phyloP scores from a whole-genome alignment of 2,113 vertebrate species.

The Nesoenas mayeri region DNA sequence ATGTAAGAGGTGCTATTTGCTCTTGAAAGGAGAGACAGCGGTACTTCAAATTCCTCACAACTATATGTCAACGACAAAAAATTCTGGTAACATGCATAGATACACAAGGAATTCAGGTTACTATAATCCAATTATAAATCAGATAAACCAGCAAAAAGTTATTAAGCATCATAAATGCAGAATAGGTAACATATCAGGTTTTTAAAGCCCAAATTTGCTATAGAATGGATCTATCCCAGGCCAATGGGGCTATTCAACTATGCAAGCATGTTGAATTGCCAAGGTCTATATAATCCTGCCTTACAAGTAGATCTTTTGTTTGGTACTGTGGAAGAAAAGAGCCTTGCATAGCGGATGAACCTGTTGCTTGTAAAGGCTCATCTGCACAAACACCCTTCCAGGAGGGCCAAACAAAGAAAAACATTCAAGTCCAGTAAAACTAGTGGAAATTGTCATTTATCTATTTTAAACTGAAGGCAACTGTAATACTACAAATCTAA shows the following conservation, averaged over 20 bases:
- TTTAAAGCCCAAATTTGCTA: neutral
- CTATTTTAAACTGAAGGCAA: neutral
- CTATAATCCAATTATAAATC: neutral
- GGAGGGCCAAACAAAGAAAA: neutral
- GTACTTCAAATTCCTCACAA: neutral
- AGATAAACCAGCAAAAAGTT: neutral
- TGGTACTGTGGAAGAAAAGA: too few species aligned
- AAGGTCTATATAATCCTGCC: neutral
- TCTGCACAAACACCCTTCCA: neutral
- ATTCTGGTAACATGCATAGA: neutral
- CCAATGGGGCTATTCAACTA: neutral
- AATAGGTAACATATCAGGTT: neutral
- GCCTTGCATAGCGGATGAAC: too few species aligned
- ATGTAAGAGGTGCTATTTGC: neutral
- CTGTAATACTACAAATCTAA: neutral
- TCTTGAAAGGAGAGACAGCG: neutral
- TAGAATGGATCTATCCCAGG: neutral
- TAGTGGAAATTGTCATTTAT: neutral
- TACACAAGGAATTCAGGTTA: neutral
- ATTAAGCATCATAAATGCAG: neutral
- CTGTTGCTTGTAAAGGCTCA: neutral
- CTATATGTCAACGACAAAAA: neutral
- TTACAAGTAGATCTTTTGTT: neutral
- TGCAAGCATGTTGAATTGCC: neutral
- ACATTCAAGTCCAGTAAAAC: rapidly evolving